Evolutionary conservation across 2,797 vertebrate genomes (phyloP).

Genomic region (Hozukius guyotensis): DNA sequence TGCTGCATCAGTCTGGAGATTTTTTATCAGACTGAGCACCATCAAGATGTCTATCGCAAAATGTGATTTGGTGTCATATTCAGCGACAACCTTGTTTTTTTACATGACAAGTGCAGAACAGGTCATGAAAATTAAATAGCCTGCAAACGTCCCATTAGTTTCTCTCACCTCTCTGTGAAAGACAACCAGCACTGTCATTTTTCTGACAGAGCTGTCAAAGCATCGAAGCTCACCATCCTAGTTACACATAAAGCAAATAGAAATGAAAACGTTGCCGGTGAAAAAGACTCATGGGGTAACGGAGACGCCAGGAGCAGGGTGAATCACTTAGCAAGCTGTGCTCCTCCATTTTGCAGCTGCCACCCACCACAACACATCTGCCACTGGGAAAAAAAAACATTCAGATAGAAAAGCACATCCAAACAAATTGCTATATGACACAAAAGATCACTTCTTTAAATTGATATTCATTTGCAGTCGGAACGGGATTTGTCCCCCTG

Average conservation of each 20-base stretch:
- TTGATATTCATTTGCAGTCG: constrained; percentile 65
- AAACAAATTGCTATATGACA: constrained; percentile 64
- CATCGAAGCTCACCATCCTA: constrained; percentile 39
- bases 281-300: constrained; percentile 75
- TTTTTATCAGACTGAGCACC: constrained; percentile 37
- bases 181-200: constrained; percentile 51
- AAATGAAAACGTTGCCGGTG: constrained; percentile 76
- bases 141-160: constrained; percentile 49
- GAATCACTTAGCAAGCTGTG: constrained; percentile 80
- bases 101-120: constrained; percentile 5
- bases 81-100: constrained; percentile 1
- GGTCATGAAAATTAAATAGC: constrained; percentile 57
- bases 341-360: constrained; percentile 75
- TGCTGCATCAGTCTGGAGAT: constrained; percentile 37
- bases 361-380: constrained; percentile 78
- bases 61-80: constrained; percentile 27
- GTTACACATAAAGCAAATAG: constrained; percentile 74
- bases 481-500: constrained; percentile 34
- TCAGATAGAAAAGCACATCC: constrained; percentile 41
- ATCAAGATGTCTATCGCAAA: constrained; percentile 8
- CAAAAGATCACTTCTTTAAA: constrained; percentile 68
- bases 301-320: constrained; percentile 71
- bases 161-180: constrained; percentile 16
- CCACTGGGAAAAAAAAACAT: constrained; percentile 55
- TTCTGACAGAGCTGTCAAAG: constrained; percentile 70